phyloP scores from a whole-genome alignment of 2,888 invertebrate species.

The Teleogryllus oceanicus region DNA sequence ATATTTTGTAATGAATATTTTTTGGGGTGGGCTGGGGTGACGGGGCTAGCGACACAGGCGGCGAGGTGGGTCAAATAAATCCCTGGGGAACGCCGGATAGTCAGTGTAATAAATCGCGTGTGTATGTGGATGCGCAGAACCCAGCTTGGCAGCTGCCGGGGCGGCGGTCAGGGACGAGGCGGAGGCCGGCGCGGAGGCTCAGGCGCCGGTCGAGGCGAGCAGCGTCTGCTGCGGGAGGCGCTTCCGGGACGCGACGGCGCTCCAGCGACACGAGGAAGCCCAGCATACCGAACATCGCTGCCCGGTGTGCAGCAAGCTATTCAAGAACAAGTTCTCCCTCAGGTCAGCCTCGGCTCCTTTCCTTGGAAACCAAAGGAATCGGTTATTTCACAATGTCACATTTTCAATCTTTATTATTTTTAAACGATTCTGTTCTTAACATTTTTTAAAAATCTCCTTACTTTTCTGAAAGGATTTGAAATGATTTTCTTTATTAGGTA shows the following conservation, averaged over 20 bases:
- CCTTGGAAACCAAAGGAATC: no score
- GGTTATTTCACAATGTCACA: neutral
- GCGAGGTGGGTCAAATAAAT: no score
- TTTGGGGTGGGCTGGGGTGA: no score
- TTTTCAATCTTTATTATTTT: neutral
- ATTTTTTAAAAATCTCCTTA: no score
- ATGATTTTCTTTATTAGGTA: no score
- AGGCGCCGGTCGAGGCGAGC: neutral
- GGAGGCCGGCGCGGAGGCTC: neutral
- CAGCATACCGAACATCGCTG: slow-evolving; percentile 28
- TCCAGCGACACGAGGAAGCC: neutral
- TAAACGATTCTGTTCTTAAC: no score
- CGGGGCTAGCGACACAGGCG: no score
- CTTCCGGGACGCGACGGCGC: neutral
- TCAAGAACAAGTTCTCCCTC: slow-evolving; percentile 28
- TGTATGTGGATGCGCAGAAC: no score
- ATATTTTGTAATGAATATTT: no score
- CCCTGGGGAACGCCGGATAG: no score
- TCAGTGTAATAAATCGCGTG: no score
- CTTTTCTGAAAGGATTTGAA: no score
- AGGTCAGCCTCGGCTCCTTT: neutral
- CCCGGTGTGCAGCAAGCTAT: slow-evolving; percentile 28
- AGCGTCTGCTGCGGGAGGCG: slow-evolving; percentile 19
- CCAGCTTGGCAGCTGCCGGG: neutral
- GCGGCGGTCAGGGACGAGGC: neutral